Conservation (phyloP, 2,113 vertebrate genomes). For the Dipodomys ordii region DNA sequence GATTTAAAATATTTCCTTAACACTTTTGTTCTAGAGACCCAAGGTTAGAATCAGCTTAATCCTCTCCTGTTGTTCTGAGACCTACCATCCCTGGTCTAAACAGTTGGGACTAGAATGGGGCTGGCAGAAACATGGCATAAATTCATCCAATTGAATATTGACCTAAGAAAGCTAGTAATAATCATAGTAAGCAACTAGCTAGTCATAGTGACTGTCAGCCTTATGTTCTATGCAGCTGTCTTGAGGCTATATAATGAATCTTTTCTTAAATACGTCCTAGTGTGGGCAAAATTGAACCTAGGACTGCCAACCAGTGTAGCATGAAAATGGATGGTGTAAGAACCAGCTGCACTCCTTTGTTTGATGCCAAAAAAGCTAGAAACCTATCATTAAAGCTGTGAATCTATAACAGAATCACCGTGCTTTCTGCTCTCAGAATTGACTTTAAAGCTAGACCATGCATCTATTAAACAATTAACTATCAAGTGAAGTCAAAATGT, state of each 20-base stretch:
- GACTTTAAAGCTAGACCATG: slow-evolving; percentile 12
- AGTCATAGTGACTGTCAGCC: background rate
- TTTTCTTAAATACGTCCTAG: slow-evolving; percentile 25
- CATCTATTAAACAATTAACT: background rate
- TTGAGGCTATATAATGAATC: slow-evolving; percentile 32
- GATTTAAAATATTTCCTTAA: slow-evolving; percentile 36
- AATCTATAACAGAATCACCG: slow-evolving; percentile 36
- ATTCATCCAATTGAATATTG: slow-evolving; percentile 14
- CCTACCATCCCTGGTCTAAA: background rate
- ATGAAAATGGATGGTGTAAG: slow-evolving; percentile 55
- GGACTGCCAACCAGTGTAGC: slow-evolving; percentile 2
- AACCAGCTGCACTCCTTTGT: slow-evolving; percentile 18
- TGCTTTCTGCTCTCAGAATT: slow-evolving; percentile 26
- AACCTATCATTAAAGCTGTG: slow-evolving; percentile 42
- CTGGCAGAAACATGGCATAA: slow-evolving; percentile 44
- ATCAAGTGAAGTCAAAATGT: slow-evolving; percentile 23
- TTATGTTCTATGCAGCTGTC: background rate
- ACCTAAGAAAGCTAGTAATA: background rate
- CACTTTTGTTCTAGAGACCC: slow-evolving; percentile 30
- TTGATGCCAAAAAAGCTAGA: slow-evolving; percentile 8
- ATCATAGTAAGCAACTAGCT: background rate
- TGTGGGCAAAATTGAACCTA: slow-evolving; percentile 30
- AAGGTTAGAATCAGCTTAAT: slow-evolving; percentile 31
- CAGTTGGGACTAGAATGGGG: slow-evolving; percentile 12
- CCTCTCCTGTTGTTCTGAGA: slow-evolving; percentile 34